Conservation (phyloP, 1,140 invertebrate genomes). For the Euura saliciscinereae region DNA sequence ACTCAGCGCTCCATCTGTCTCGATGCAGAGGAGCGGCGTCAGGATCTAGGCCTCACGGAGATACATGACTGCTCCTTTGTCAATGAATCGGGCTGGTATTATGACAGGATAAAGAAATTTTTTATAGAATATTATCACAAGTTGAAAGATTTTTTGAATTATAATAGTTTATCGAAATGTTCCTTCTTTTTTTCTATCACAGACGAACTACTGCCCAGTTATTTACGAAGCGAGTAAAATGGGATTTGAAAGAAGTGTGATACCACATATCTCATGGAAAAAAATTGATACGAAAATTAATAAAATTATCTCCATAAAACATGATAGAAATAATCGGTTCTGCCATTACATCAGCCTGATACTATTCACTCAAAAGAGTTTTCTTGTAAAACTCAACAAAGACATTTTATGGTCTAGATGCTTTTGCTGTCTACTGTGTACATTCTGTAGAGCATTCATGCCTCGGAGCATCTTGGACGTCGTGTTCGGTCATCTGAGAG, state of each 20-base stretch:
- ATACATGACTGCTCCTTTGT: slow-evolving; percentile 36
- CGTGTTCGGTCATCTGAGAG: slow-evolving; percentile 27
- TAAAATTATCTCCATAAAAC: slow-evolving; percentile 28
- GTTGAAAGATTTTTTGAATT: slow-evolving; percentile 17
- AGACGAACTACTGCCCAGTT: neutral
- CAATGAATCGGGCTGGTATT: slow-evolving; percentile 35
- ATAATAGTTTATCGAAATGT: slow-evolving; percentile 29
- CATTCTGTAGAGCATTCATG: slow-evolving; percentile 41
- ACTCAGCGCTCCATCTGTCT: slow-evolving; percentile 39
- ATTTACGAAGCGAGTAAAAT: neutral
- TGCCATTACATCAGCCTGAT: slow-evolving; percentile 41
- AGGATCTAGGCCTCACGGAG: slow-evolving; percentile 37
- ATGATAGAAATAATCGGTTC: slow-evolving; percentile 26
- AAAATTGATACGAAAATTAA: slow-evolving; percentile 30
- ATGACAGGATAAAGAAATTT: slow-evolving; percentile 34
- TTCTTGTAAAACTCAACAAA: slow-evolving; percentile 21
- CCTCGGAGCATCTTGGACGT: slow-evolving; percentile 32
- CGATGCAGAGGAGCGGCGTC: slow-evolving; percentile 35
- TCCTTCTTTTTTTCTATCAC: slow-evolving; percentile 2
- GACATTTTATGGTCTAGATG: slow-evolving; percentile 41
- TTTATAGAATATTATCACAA: slow-evolving; percentile 18
- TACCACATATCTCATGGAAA: neutral
- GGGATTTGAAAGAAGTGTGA: neutral
- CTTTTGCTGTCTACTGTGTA: slow-evolving; percentile 45
- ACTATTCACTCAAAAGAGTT: slow-evolving; percentile 32